These are phyloP conservation scores for Eilema sororculum DNA, from an alignment of 2,888 invertebrate genomes.

Conservation along the genomic window DNA sequence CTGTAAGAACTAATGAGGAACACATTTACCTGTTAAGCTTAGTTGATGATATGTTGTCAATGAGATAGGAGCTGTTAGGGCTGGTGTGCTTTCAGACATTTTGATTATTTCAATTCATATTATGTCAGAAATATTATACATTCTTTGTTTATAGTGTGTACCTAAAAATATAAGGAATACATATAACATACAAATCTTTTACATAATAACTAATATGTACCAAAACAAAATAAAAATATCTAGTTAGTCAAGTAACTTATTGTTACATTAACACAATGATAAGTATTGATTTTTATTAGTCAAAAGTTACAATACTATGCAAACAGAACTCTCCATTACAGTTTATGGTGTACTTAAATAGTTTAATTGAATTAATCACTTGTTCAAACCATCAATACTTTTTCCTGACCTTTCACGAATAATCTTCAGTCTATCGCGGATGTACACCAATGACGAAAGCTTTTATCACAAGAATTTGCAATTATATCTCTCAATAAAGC, in stretches of 20 bases:
- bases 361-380: background rate
- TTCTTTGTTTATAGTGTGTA: slow-evolving; percentile 27
- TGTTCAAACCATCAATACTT: background rate
- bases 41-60: slow-evolving; percentile 83
- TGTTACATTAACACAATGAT: background rate
- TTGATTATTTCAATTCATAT: slow-evolving; percentile 65
- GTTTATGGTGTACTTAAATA: background rate
- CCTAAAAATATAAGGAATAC: slow-evolving; percentile 26
- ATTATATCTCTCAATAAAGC: background rate
- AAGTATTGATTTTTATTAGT: background rate
- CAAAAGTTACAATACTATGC: background rate
- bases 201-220: background rate
- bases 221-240: background rate
- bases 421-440: background rate
- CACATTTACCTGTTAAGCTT: slow-evolving; percentile 75
- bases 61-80: slow-evolving; percentile 79
- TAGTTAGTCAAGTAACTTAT: background rate
- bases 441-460: background rate
- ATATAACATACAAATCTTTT: background rate
- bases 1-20: background rate
- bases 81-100: slow-evolving; percentile 79
- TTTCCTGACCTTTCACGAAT: slow-evolving; percentile 3
- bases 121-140: slow-evolving; percentile 25
- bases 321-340: background rate
- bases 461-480: slow-evolving; percentile 7